Base-by-base conservation (phyloP, 2,888 invertebrate species). In the Germaria angustata region DNA sequence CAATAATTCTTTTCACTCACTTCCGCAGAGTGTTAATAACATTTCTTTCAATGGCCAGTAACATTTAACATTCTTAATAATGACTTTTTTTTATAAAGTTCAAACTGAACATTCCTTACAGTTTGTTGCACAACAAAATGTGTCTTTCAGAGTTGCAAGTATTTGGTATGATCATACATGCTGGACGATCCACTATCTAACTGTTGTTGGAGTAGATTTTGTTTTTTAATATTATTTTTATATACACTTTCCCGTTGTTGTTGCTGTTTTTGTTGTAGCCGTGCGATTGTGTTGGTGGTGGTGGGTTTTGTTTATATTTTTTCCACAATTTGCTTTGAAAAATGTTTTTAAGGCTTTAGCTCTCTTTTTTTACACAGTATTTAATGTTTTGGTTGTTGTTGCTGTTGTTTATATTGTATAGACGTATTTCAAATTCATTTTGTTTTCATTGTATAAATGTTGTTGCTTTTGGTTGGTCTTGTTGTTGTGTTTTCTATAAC, bases 161-260 rank as follows among this genome's bases (percentile, higher is more conserved):
- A 11, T 28, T 24, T 3, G 11, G 76, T 71, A 17, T 22, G 71
- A 57, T 72, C 53, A 28, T n/a, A 46, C 79, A 61, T 68, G 71
- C 79, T 76, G n/a, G 39, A 22, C 68, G 75, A 59, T 82, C 81
- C 28, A 61, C 53, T 22, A 65, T 59, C 41, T 82, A 82, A 82
- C 82, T 82, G 82, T 82, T 79, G 71, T 79, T 76, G 75, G 69
- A 79, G 82, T 82, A 82, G 22, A 32, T 53, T 66, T 65, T 20
- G 8, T 17, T 28, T 20, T 9, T 17, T 20, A 5, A 20, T 49
- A 36, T 0, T 15, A 0, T 39, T 59, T 41, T 22, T 59, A n/a
- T n/a, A n/a, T n/a, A n/a, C n/a, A n/a, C n/a, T n/a, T n/a, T n/a
- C n/a, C n/a, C 4, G 39, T 22, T 49, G 20, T n/a, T 5, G 20